Percentiles rank a stretch among this genome's conserved stretches.
Evolutionary conservation across 1,140 invertebrate genomes (phyloP).

Genomic region (Idris sp.): DNA sequence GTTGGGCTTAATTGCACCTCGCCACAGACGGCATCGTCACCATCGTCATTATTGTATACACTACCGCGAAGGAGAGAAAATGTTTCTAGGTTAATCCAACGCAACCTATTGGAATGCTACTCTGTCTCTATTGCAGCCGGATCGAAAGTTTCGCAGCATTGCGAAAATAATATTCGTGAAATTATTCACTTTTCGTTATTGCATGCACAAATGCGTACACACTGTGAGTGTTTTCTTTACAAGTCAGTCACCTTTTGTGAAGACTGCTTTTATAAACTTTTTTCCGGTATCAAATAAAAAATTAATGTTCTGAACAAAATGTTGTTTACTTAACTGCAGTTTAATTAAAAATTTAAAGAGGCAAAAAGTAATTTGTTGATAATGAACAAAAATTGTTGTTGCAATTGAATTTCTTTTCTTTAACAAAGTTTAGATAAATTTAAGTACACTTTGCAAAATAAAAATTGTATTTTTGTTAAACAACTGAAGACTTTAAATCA

Average conservation of each 20-base stretch:
- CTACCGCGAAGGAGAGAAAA: constrained; percentile 61
- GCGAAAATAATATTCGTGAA: constrained; percentile 63
- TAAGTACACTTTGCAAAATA: no score
- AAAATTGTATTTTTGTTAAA: not conserved
- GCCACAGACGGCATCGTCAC: constrained; percentile 55
- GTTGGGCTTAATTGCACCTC: constrained; percentile 60
- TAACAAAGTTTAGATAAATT: no score
- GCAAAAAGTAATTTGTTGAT: no score
- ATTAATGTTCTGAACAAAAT: no score
- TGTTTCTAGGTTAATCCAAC: constrained; percentile 65
- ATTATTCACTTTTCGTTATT: constrained; percentile 62
- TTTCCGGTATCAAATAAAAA: no score
- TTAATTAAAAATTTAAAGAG: no score
- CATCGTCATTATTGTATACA: constrained; percentile 53
- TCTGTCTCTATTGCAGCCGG: constrained; percentile 57
- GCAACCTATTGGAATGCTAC: constrained; percentile 61
- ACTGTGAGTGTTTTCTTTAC: constrained; percentile 15
- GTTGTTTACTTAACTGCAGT: no score
- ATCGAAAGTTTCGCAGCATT: constrained; percentile 63
- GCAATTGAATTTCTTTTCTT: no score
- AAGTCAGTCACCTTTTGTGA: constrained; percentile 20
- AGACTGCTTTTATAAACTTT: no score
- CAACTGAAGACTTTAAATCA: constrained; percentile 5
- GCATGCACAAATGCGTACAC: constrained; percentile 14
- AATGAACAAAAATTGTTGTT: no score